Base-by-base conservation (phyloP, 2,888 invertebrate genomes). In the Fissipunctia ypsillon region DNA sequence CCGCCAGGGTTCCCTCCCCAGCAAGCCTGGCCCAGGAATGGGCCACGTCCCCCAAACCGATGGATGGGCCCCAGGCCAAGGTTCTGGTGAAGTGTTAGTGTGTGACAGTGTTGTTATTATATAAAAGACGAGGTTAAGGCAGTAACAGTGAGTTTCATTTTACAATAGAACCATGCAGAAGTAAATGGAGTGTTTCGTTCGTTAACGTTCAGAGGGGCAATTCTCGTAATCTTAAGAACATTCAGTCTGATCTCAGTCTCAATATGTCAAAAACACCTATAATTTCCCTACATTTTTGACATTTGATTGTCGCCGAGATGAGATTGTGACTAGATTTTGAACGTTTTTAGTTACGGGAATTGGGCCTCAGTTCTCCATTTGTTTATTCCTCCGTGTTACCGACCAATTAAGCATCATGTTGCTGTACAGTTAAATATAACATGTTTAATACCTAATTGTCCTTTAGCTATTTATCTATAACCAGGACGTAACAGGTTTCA, bases 51-150 rank as follows among this genome's bases (percentile, higher is more conserved):
- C n/a, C 90, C 94, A 22, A 90, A 92, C 83, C 81, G 95, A 87
- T 91, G 95, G 95, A 87, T 93, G 89, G 91, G 94, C 73, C 90
- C 96, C 48, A 76, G 96, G 87, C 87, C 94, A 74, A 87, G 96
- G 90, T 91, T 97, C 91, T 97, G 96, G 96, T 96, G 95, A 83
- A 73, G 79, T 84, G 76, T 43, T 60, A 69, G 74, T 80, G 76
- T 82, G 87, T 84, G 79, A 56, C 84, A 86, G 87, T 89, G 87
- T 73, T 66, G 10, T 68, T 81, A 76, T 57, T 76, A 71, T 73
- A 83, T 82, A 85, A 82, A 78, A 69, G 66, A 73, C 73, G 50
- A 64, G 35, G 68, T 74, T 69, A 69, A 69, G 70, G 72, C 60
- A 76, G 52, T 73, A 64, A 45, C 52, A 69, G 83, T 86, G 87